These are phyloP conservation scores for Enhydra lutris DNA, from an alignment of 2,113 vertebrate genomes.

Conservation along the genomic window DNA sequence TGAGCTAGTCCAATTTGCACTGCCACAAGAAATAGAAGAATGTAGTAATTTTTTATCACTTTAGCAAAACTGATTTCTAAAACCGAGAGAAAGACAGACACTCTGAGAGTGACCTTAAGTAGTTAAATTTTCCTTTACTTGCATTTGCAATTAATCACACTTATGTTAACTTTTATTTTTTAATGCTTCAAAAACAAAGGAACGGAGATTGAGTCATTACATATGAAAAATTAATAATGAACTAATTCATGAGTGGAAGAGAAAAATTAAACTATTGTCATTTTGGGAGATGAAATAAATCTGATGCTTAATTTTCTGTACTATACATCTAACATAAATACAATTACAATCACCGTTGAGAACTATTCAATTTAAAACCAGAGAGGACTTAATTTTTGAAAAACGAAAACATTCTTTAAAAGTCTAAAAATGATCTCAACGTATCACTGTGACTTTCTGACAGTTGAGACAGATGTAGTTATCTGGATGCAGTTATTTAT, in stretches of 20 bases:
- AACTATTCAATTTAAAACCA: conserved; percentile 39
- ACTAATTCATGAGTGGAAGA: neutral
- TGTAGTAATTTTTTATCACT: neutral
- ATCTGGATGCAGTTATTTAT: neutral
- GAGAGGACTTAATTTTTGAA: neutral
- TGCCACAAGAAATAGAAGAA: neutral
- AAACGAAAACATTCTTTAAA: conserved; percentile 32
- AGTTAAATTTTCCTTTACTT: neutral
- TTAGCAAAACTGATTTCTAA: neutral
- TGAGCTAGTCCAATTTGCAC: neutral
- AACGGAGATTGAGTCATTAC: neutral
- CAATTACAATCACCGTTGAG: neutral
- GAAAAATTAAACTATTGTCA: neutral
- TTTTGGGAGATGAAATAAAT: neutral
- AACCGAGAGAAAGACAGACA: neutral
- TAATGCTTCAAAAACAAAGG: conserved; percentile 1
- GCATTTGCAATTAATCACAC: neutral
- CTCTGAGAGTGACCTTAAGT: neutral
- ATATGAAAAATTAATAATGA: neutral
- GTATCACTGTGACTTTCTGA: neutral
- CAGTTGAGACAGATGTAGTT: neutral
- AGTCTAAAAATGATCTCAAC: neutral
- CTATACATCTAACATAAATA: neutral
- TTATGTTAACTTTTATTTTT: conserved; percentile 24
- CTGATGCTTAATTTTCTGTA: neutral